A percentile compares a stretch with the other conserved stretches of the same genome.
phyloP scores from a whole-genome alignment of 2,888 invertebrate genomes.

The Lepidochrysops patricia region DNA sequence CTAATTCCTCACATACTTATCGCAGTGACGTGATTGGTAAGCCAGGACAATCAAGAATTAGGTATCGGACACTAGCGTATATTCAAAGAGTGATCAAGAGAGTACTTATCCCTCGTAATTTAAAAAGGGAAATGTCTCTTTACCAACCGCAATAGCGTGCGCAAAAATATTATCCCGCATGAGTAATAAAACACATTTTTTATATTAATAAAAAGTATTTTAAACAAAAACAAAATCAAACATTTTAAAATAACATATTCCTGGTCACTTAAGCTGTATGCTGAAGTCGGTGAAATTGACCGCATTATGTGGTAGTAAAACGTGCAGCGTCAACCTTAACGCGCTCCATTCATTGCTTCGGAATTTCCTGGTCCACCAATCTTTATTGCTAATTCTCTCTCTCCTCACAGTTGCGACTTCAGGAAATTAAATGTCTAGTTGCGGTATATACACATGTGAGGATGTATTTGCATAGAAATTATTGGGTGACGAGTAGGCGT shows the following conservation, averaged over 20 bases:
- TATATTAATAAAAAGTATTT: too few relatives aligned
- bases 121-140: too few relatives aligned
- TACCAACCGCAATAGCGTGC: too few relatives aligned
- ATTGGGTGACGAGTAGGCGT: not conserved
- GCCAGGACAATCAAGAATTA: not conserved
- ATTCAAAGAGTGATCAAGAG: too few relatives aligned
- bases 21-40: not conserved
- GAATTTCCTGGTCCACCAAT: slow-evolving; percentile 12
- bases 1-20: not conserved
- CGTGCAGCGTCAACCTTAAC: slow-evolving; percentile 7
- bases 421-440: slow-evolving; percentile 11
- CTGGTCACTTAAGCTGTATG: not conserved
- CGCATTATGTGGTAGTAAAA: not conserved
- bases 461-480: not conserved
- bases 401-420: not conserved
- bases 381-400: slow-evolving; percentile 13
- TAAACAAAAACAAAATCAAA: not conserved
- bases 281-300: not conserved
- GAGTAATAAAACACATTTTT: too few relatives aligned
- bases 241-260: not conserved
- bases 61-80: not conserved
- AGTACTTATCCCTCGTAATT: too few relatives aligned
- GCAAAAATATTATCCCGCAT: too few relatives aligned
- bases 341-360: slow-evolving; percentile 6
- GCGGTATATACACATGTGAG: not conserved